Conservation (phyloP, 2,797 vertebrate genomes). For the Anabacerthia variegaticeps region DNA sequence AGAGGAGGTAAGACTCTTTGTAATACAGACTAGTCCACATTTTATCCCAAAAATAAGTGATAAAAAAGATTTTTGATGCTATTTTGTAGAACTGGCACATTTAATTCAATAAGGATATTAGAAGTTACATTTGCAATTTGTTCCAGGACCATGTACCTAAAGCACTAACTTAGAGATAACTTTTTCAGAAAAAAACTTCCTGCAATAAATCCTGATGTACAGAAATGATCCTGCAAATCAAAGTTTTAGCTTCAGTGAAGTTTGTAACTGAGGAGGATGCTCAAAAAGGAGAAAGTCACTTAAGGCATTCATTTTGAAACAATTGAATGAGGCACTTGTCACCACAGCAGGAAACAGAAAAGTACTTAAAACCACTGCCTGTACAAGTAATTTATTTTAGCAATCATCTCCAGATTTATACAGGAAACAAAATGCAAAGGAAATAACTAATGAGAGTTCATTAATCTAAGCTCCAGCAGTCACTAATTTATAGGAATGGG, state of each 20-base stretch:
- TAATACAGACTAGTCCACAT: background rate
- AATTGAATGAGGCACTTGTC: conserved; percentile 70
- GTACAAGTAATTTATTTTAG: conserved; percentile 70
- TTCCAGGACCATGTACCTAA: background rate
- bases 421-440: conserved; percentile 72
- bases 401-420: conserved; percentile 64
- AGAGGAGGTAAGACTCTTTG: rapidly evolving
- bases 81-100: background rate
- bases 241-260: conserved; percentile 27
- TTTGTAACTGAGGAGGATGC: conserved; percentile 26
- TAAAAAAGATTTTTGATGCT: background rate
- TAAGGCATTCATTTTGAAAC: conserved; percentile 54
- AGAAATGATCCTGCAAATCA: conserved; percentile 19
- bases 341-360: conserved; percentile 65
- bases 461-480: conserved; percentile 58
- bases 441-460: conserved; percentile 68
- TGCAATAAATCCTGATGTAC: background rate
- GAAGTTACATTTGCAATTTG: background rate
- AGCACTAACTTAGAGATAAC: background rate
- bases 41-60: background rate
- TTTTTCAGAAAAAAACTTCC: background rate
- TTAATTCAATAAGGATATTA: background rate
- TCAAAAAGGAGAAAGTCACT: conserved; percentile 54
- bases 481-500: conserved; percentile 16
- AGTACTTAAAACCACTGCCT: conserved; percentile 52